Percentiles rank a stretch among this genome's conserved stretches.
These are phyloP conservation scores for Limnephilus rhombicus DNA, from an alignment of 2,888 invertebrate genomes.

Conservation along the genomic window DNA sequence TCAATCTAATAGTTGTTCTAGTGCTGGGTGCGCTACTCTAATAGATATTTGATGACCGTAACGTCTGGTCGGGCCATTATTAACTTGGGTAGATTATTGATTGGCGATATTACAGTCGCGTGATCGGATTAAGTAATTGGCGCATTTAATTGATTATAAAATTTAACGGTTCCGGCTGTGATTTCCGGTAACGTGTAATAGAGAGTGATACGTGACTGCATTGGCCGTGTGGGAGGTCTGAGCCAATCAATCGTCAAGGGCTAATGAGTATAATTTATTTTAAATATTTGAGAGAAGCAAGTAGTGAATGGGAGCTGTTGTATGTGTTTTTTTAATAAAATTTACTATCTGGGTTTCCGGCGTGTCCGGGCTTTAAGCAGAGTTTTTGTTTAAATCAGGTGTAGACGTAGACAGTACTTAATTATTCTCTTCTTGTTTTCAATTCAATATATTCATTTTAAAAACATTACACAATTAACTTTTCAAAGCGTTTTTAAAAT, in stretches of 20 bases:
- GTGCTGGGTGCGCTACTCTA: not conserved
- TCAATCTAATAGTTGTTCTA: not conserved
- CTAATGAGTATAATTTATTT: not conserved
- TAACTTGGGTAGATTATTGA: not conserved
- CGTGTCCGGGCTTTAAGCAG: too few species aligned
- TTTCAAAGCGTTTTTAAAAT: too few species aligned
- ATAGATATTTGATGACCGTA: not conserved
- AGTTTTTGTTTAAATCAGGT: too few species aligned
- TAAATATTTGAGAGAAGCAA: too few species aligned
- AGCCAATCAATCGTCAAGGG: not conserved
- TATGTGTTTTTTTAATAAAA: too few species aligned
- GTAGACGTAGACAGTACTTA: too few species aligned
- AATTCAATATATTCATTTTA: too few species aligned
- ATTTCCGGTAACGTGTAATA: not conserved
- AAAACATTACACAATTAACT: too few species aligned
- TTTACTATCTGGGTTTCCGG: too few species aligned
- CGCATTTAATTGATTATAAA: not conserved
- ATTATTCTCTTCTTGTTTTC: too few species aligned
- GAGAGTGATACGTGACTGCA: not conserved
- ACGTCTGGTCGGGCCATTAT: not conserved
- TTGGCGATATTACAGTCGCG: not conserved
- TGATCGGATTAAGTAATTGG: conserved; percentile 16
- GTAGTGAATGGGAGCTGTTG: too few species aligned
- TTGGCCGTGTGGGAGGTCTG: not conserved
- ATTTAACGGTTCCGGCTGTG: not conserved